Conservation (phyloP, 2,113 vertebrate genomes). For the Hypanus sabinus region DNA sequence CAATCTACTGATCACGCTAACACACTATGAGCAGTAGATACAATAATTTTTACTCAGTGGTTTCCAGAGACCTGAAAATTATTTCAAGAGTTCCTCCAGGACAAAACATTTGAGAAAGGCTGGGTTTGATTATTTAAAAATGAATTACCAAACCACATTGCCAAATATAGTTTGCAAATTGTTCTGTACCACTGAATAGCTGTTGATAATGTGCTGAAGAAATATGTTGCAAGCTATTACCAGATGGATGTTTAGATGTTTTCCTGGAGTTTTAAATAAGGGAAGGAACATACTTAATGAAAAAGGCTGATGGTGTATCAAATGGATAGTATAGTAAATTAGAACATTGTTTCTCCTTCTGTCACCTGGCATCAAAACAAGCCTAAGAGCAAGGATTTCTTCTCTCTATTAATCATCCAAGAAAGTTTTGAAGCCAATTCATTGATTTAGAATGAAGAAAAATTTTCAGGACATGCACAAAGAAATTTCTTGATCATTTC, state of each 20-base stretch:
- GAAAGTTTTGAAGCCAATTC: neutral
- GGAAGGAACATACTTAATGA: neutral
- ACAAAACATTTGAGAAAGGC: neutral
- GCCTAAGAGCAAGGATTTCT: neutral
- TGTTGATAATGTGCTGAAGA: neutral
- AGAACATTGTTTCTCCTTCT: neutral
- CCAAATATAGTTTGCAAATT: neutral
- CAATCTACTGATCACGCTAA: too few relatives aligned
- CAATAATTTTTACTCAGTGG: too few relatives aligned
- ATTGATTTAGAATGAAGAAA: neutral
- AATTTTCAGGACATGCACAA: neutral
- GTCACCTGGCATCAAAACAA: neutral
- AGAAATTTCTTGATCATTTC: neutral
- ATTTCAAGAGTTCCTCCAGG: too few relatives aligned
- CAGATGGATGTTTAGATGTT: neutral
- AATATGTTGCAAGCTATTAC: constrained; percentile 13
- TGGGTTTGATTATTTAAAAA: neutral
- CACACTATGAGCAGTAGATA: too few relatives aligned
- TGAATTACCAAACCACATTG: neutral
- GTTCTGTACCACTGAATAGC: neutral
- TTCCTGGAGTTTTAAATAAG: neutral
- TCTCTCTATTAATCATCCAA: neutral
- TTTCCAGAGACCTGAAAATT: too few relatives aligned
- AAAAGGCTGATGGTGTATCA: neutral
- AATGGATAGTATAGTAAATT: neutral